A percentile compares a stretch with the other conserved stretches of the same genome.
These are phyloP conservation scores for Tragelaphus imberbis DNA, from an alignment of 2,113 vertebrate genomes.

Conservation along the genomic window DNA sequence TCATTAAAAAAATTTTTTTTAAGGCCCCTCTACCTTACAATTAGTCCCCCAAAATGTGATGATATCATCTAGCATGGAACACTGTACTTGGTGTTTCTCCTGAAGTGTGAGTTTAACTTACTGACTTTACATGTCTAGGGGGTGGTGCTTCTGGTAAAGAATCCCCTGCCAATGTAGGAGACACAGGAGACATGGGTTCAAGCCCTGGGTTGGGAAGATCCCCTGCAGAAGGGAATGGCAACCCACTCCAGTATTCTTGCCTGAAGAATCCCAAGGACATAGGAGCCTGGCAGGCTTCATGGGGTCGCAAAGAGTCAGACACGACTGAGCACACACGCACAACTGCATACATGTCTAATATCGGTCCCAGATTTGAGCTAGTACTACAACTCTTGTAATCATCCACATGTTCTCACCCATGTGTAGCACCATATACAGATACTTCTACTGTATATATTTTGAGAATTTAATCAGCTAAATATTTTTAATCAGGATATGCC, in stretches of 20 bases:
- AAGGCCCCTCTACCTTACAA: too few relatives aligned
- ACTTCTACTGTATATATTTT: not conserved
- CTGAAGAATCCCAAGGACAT: too few relatives aligned
- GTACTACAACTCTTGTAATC: not conserved
- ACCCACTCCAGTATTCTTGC: too few relatives aligned
- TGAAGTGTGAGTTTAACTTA: not conserved
- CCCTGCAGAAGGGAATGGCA: not conserved
- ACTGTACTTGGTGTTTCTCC: not conserved
- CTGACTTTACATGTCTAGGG: not conserved
- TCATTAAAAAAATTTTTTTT: not conserved
- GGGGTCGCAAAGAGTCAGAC: not conserved
- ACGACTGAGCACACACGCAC: rapidly evolving
- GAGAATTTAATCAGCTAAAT: not conserved
- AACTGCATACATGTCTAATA: not conserved
- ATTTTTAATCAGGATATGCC: not conserved
- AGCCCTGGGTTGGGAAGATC: not conserved
- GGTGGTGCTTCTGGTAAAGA: not conserved
- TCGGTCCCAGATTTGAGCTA: not conserved
- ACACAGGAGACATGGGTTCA: not conserved
- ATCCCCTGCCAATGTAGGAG: not conserved
- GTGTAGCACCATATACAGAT: not conserved
- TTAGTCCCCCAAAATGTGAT: not conserved
- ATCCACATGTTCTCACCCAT: not conserved
- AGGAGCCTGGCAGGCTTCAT: not conserved
- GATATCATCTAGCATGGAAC: not conserved